Evolutionary conservation across 2,113 vertebrate species (phyloP).

Genomic region (Ovis canadensis): DNA sequence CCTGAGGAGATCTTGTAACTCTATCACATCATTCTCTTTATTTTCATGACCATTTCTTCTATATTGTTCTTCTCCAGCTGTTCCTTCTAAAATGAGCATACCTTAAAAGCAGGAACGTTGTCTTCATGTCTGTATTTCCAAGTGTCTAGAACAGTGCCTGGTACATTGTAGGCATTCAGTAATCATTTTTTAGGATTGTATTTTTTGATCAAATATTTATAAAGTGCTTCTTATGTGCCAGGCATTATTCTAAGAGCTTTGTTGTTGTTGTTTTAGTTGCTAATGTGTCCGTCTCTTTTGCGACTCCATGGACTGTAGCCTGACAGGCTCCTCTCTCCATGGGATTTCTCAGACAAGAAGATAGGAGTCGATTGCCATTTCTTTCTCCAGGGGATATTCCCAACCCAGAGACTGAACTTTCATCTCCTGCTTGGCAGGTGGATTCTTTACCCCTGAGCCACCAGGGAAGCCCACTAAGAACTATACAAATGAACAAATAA

Average conservation of each 20-base stretch:
- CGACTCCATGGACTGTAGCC: neutral
- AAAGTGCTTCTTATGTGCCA: neutral
- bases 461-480: neutral
- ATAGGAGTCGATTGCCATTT: neutral
- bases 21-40: neutral
- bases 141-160: neutral
- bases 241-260: conserved; percentile 1
- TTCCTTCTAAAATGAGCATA: neutral
- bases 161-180: neutral
- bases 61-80: neutral
- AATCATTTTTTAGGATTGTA: neutral
- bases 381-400: neutral
- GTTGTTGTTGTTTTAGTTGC: neutral
- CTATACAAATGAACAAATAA: neutral
- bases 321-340: neutral
- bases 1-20: neutral
- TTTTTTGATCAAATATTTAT: neutral
- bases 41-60: neutral
- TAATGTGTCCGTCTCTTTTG: neutral
- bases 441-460: neutral
- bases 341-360: neutral
- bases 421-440: neutral
- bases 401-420: neutral
- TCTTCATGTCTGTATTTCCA: neutral
- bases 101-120: neutral